phyloP scores from a whole-genome alignment of 2,113 vertebrate species.

The Mormyrus lacerda region DNA sequence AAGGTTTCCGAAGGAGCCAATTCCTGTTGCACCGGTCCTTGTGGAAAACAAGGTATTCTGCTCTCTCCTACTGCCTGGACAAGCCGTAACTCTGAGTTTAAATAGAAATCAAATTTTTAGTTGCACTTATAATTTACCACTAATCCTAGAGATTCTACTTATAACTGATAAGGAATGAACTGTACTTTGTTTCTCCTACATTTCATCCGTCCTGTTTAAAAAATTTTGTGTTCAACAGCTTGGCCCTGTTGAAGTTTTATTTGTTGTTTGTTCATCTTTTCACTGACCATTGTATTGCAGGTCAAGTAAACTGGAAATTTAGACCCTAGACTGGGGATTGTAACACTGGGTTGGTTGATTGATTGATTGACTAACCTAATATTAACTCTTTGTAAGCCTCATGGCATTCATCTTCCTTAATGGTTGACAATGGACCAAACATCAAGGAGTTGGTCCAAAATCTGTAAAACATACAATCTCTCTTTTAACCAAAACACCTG shows the following conservation, averaged over 20 bases:
- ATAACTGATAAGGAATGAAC: background rate
- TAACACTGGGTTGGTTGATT: background rate
- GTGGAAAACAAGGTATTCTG: background rate
- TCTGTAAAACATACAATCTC: background rate
- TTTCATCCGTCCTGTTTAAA: background rate
- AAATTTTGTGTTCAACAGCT: background rate
- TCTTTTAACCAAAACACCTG: background rate
- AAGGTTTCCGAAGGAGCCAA: background rate
- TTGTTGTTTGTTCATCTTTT: background rate
- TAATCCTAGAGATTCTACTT: background rate
- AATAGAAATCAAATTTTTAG: background rate
- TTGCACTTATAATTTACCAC: background rate
- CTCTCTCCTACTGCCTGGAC: background rate
- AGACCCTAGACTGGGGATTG: background rate
- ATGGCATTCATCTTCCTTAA: background rate
- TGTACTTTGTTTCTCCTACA: background rate
- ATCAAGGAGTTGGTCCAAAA: background rate
- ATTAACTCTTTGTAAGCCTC: background rate
- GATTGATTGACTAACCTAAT: background rate
- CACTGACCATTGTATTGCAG: background rate
- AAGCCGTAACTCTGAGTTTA: background rate
- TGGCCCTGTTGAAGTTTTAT: background rate
- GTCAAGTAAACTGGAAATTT: background rate
- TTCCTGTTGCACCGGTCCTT: background rate
- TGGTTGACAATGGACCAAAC: background rate